Evolutionary conservation across 2,888 invertebrate genomes (phyloP), one percentile per base, ranked within the genome.

Genomic region (Thereva unica): DNA sequence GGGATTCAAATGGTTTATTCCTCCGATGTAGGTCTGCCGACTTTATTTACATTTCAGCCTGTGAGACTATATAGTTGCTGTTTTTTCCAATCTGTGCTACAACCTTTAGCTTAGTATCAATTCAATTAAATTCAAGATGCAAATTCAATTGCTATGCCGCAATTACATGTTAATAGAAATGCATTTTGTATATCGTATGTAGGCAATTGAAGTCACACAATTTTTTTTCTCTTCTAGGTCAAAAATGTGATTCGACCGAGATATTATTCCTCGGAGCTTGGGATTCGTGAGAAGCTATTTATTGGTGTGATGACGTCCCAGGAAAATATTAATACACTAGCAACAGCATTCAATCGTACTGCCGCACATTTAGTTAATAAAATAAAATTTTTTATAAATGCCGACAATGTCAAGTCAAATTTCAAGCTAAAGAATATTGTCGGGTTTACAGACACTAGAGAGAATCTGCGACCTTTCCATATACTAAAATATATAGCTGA

Each of bases 181-280:
- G 23, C 23, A 54, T 9, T 35, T 12, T 10, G n/a, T n/a, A n/a
- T n/a, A 9, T n/a, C 9, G n/a, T 5, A 44, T 57, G 35, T 35
- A n/a, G 35, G 6, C 5, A 42, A 8, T 44, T 8, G 44, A 10
- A 44, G 34, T 5, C 23, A 44, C 44, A 12, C 34, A 2, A 66
- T 67, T 67, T 59, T 67, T 68, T 70, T 72, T 56, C 55, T 42
- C 65, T 74, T 72, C 35, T 67, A 80, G 71, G 83, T 84, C 8
- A 86, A 86, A 75, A 85, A 87, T 72, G 84, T 93, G 71, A 84
- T 90, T 64, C 86, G 97, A 2, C 95, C 97, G 1, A 85, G 97
- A 34, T 98, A 95, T 83, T 96, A 95, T 77, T 94, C 93, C 55
- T 95, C 97, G 0, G 98, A 98, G 79, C 85, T 98, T 65, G 97